A percentile compares a stretch with the other conserved stretches of the same genome.
These are phyloP conservation scores for Octonoba sinensis DNA, from an alignment of 2,888 invertebrate species.

Conservation along the genomic window DNA sequence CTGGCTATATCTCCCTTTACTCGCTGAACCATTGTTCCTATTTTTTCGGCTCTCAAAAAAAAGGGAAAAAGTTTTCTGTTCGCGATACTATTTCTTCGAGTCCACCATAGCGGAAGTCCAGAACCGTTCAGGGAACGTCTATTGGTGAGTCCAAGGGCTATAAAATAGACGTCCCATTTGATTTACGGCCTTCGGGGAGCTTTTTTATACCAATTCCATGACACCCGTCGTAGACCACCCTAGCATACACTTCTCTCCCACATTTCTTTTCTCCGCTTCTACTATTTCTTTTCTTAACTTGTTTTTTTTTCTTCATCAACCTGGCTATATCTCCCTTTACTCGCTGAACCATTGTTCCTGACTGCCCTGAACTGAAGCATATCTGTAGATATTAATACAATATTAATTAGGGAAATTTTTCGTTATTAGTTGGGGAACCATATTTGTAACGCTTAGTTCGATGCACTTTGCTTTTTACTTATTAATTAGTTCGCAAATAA, in stretches of 20 bases:
- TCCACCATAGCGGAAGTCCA: constrained; percentile 57
- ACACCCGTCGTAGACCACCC: constrained; percentile 45
- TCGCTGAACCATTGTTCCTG: constrained; percentile 54
- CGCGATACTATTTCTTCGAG: constrained; percentile 34
- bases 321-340: constrained; percentile 40
- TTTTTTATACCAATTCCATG: constrained; percentile 61
- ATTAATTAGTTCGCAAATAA: too few species aligned
- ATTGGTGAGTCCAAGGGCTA: constrained; percentile 53
- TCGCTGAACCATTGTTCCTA: constrained; percentile 54
- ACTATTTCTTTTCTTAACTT: constrained; percentile 14
- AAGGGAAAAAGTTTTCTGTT: constrained; percentile 29
- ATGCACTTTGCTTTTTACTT: too few species aligned
- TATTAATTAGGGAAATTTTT: too few species aligned
- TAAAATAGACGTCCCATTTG: constrained; percentile 59
- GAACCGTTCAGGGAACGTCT: constrained; percentile 29
- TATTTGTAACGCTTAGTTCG: too few species aligned
- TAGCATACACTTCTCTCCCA: constrained; percentile 8
- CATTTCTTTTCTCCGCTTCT: constrained; percentile 1
- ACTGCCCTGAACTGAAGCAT: too few species aligned
- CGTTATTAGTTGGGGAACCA: too few species aligned
- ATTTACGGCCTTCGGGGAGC: constrained; percentile 50
- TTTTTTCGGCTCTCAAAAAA: constrained; percentile 22
- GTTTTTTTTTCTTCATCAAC: constrained; percentile 14
- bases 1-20: constrained; percentile 39
- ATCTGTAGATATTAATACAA: not conserved